phyloP scores from a whole-genome alignment of 2,113 vertebrate species.

The Lipophrys pholis region DNA sequence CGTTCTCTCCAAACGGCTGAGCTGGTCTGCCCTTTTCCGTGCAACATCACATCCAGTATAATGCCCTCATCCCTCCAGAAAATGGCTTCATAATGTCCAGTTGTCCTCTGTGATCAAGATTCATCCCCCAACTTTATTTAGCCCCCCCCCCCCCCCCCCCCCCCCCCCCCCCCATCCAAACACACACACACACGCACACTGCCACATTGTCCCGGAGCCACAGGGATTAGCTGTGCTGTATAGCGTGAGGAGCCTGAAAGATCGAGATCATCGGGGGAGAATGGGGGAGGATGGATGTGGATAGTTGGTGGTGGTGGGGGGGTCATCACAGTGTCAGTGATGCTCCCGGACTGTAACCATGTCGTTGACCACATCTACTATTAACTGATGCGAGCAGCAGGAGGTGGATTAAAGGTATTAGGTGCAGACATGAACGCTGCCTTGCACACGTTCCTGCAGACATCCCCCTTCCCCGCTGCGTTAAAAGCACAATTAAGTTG shows the following conservation, averaged over 20 bases:
- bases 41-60: conserved; percentile 29
- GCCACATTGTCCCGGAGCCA: conserved; percentile 49
- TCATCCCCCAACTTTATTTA: neutral
- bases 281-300: neutral
- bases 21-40: conserved; percentile 29
- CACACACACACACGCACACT: too few relatives aligned
- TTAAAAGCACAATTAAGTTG: conserved; percentile 39
- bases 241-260: conserved; percentile 31
- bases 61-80: conserved; percentile 49
- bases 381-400: conserved; percentile 7
- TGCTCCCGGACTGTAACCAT: conserved; percentile 19
- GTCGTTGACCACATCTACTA: conserved; percentile 40
- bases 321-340: neutral
- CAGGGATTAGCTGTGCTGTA: conserved; percentile 48
- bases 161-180: neutral
- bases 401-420: conserved; percentile 67
- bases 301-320: neutral
- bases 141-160: conserved; percentile 10
- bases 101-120: conserved; percentile 4
- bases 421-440: conserved; percentile 53
- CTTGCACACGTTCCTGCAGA: neutral
- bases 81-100: conserved; percentile 33
- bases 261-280: conserved; percentile 7
- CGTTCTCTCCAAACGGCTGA: conserved; percentile 3
- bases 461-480: conserved; percentile 7